Evolutionary conservation across 2,113 vertebrate genomes (phyloP).

Genomic region (Myodes glareolus): DNA sequence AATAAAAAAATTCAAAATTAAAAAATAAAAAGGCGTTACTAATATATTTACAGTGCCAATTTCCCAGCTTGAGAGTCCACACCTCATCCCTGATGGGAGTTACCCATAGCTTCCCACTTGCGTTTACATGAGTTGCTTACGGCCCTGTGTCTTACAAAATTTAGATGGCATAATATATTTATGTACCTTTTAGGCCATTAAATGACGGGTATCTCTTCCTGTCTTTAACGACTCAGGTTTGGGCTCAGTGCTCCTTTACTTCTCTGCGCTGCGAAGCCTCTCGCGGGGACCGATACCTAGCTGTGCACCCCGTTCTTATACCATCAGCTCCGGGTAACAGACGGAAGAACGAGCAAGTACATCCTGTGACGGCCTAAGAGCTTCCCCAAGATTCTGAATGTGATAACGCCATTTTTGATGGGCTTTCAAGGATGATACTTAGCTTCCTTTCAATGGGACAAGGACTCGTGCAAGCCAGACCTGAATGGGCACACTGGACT

Average conservation of each 20-base stretch:
- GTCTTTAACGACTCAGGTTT: conserved; percentile 50
- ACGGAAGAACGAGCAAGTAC: conserved; percentile 16
- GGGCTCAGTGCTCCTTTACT: conserved; percentile 6
- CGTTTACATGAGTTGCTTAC: not conserved
- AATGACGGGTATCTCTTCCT: not conserved
- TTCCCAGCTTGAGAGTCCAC: not conserved
- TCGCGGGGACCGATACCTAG: not conserved
- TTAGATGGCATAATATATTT: conserved; percentile 15
- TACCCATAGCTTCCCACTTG: not conserved
- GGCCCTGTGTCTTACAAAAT: not conserved
- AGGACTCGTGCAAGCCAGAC: conserved; percentile 56
- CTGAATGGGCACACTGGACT: conserved; percentile 17
- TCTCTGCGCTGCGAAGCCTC: not conserved
- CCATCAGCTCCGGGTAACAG: not conserved
- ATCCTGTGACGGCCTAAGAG: conserved; percentile 19
- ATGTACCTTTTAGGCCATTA: conserved; percentile 26
- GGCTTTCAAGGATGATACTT: conserved; percentile 53
- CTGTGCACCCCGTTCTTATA: not conserved
- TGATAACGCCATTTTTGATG: conserved; percentile 26
- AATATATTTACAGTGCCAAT: conserved; percentile 3
- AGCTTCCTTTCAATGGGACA: conserved; percentile 55
- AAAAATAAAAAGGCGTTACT: too few relatives aligned
- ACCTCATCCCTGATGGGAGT: not conserved
- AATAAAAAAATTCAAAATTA: too few relatives aligned
- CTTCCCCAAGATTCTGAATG: conserved; percentile 55